phyloP scores from a whole-genome alignment of 2,797 vertebrate species.

The Molossus molossus region DNA sequence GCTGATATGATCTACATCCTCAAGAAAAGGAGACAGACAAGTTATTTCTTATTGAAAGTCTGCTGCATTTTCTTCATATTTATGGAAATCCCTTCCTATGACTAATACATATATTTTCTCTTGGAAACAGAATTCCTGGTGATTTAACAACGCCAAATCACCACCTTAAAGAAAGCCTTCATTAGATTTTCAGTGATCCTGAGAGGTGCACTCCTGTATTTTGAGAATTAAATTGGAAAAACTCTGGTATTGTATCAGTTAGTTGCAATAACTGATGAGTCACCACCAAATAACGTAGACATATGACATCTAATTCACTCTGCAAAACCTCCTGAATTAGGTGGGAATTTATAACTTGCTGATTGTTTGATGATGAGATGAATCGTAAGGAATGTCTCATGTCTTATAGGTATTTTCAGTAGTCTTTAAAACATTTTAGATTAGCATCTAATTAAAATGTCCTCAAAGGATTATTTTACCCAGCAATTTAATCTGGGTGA shows the following conservation, averaged over 20 bases:
- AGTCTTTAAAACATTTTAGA: neutral
- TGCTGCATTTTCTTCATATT: neutral
- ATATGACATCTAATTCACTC: neutral
- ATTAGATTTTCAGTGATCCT: neutral
- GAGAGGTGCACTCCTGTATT: neutral
- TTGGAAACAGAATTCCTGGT: neutral
- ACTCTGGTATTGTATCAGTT: neutral
- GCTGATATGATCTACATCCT: neutral
- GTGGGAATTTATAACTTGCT: neutral
- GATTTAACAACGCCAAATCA: neutral
- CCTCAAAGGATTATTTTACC: neutral
- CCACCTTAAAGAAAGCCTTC: neutral
- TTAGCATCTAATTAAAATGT: neutral
- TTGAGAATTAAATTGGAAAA: constrained; percentile 13
- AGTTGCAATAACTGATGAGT: neutral
- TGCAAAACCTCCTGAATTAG: neutral
- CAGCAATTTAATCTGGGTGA: neutral
- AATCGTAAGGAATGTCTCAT: neutral
- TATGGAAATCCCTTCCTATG: neutral
- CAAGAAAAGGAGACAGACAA: neutral
- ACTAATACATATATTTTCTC: neutral
- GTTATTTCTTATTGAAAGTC: neutral
- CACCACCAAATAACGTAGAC: neutral
- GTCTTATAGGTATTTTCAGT: neutral
- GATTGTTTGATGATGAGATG: neutral